Percentiles rank a stretch among this genome's conserved stretches.
Conservation (phyloP, 1,140 invertebrate species). For the Agraylea sexmaculata region DNA sequence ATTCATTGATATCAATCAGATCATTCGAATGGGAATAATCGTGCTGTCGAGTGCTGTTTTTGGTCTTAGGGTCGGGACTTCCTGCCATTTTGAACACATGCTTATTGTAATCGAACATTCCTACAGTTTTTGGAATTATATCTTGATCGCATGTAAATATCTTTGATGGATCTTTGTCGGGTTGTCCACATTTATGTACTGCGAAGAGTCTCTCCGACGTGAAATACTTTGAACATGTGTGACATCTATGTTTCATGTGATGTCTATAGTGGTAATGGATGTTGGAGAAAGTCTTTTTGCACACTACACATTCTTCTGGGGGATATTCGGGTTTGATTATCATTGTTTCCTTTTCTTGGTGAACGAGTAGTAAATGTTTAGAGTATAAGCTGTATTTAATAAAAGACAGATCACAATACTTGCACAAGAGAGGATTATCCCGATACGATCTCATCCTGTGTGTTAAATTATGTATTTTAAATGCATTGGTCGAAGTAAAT, state of each 20-base stretch:
- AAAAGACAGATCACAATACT: constrained; percentile 32
- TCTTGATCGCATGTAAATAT: constrained; percentile 31
- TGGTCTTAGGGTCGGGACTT: constrained; percentile 26
- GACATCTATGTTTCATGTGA: constrained; percentile 33
- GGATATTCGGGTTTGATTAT: constrained; percentile 31
- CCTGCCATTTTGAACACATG: constrained; percentile 32
- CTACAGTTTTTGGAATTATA: constrained; percentile 16
- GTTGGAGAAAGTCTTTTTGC: constrained; percentile 33
- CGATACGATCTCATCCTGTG: constrained; percentile 36
- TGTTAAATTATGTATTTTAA: constrained; percentile 36
- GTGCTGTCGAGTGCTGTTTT: constrained; percentile 5
- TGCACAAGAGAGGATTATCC: constrained; percentile 34
- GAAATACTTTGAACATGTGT: constrained; percentile 32
- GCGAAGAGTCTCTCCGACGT: constrained; percentile 30
- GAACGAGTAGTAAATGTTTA: constrained; percentile 31
- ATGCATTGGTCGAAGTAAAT: constrained; percentile 36
- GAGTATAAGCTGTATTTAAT: constrained; percentile 35
- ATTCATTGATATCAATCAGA: constrained; percentile 11
- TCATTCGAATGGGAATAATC: constrained; percentile 1
- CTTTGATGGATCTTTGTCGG: constrained; percentile 27
- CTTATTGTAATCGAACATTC: constrained; percentile 24
- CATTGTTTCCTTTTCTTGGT: constrained; percentile 31
- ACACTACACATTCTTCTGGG: constrained; percentile 32
- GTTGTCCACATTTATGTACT: constrained; percentile 29
- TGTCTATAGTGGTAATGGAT: constrained; percentile 37